Evolutionary conservation across 1,140 invertebrate genomes (phyloP).

Genomic region (Trichonephila clavata): DNA sequence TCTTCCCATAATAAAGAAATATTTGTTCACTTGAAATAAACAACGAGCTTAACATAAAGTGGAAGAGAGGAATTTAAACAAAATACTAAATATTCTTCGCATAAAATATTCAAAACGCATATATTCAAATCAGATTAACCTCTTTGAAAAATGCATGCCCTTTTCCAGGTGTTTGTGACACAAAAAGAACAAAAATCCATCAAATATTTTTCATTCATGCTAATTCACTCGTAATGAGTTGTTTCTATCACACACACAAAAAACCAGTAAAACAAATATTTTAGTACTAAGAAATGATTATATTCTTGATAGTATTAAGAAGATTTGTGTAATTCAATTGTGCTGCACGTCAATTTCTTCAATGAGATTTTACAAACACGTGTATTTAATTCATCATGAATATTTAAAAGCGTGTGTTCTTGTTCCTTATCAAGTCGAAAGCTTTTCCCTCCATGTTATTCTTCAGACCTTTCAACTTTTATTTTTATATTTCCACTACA

Average conservation of each 20-base stretch:
- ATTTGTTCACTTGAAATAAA: not conserved
- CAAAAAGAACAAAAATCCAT: not conserved
- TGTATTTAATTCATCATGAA: not conserved
- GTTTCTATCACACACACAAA: not conserved
- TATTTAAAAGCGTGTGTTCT: not conserved
- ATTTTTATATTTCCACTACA: not conserved
- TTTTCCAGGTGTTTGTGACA: not conserved
- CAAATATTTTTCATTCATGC: not conserved
- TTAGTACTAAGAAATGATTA: not conserved
- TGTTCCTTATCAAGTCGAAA: not conserved
- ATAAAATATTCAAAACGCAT: slow-evolving; percentile 6
- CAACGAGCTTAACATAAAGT: not conserved
- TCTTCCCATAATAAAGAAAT: no score
- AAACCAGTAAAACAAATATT: not conserved
- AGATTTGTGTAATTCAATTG: not conserved
- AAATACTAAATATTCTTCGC: not conserved
- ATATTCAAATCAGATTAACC: slow-evolving; percentile 15
- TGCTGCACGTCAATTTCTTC: not conserved
- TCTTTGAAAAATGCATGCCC: not conserved
- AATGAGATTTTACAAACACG: not conserved
- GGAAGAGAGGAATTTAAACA: not conserved
- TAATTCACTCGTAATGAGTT: not conserved
- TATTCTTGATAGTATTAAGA: not conserved
- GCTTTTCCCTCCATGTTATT: not conserved
- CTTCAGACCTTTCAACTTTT: not conserved